Conservation (phyloP, 2,113 vertebrate species). For the Ceuthmochares aereus region DNA sequence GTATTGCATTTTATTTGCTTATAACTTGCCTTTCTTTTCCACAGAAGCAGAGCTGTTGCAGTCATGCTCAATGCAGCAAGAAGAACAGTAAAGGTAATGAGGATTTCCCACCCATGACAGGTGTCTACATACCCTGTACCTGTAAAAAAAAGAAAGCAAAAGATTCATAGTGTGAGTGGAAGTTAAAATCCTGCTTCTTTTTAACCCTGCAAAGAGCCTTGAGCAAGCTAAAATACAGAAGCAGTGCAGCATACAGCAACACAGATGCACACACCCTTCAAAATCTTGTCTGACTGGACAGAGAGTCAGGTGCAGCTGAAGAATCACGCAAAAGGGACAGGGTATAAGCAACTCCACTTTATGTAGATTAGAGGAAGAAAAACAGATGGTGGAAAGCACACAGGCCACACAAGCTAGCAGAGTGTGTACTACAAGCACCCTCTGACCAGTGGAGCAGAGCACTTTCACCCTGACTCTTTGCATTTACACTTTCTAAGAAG, state of each 20-base stretch:
- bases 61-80: constrained; percentile 54
- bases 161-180: background rate
- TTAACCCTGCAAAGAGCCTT: background rate
- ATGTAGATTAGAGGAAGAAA: background rate
- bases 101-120: background rate
- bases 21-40: constrained; percentile 76
- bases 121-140: constrained; percentile 50
- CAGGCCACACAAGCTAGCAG: background rate
- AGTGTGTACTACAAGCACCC: background rate
- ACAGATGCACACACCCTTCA: background rate
- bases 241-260: background rate
- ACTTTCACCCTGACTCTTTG: background rate
- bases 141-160: constrained; percentile 38
- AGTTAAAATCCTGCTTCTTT: background rate
- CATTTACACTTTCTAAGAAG: background rate
- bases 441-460: background rate
- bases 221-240: background rate
- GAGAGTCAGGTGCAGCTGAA: background rate
- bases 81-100: constrained; percentile 1
- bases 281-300: background rate
- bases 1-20: constrained; percentile 17
- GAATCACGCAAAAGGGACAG: background rate
- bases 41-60: constrained; percentile 69
- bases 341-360: background rate
- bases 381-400: background rate